Evolutionary conservation across 2,888 invertebrate species (phyloP), one percentile per base, ranked within the genome.

Genomic region (Pardosa pseudoannulata): DNA sequence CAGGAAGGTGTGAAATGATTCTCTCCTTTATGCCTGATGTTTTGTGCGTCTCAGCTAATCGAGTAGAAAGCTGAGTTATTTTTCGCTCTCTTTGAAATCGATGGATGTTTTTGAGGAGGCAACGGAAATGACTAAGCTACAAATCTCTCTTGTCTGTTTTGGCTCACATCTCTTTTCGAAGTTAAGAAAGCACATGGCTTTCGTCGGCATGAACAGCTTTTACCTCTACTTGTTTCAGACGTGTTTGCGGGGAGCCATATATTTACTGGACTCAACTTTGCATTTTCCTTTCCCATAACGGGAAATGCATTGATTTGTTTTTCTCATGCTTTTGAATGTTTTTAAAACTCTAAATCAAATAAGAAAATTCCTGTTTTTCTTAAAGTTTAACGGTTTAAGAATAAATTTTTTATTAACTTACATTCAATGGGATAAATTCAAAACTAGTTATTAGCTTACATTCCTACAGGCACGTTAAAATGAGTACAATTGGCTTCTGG

Each of bases 121-220:
- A 56, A 56, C 56, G 56, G 56, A 56, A 56, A 23, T 56, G 56
- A 56, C 56, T 56, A 56, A 56, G 65, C 32, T 31, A 32, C 65
- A 32, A 64, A 32, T 32, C 32, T 31, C 31, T 64, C 64, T 64
- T 64, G 64, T 64, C 64, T 65, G n/a, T 65, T 32, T 65, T 65
- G 32, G 65, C 65, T 65, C 31, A 31, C 16, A 31, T 7, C 31
- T 19, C 19, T 65, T 31, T 23, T 2, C 16, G 32, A 65, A 65
- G 5, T 56, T 31, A 31, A 19, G 65, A 29, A 32, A 2, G 65
- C 31, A 65, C n/a, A 65, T 65, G 31, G 19, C 65, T 31, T 31
- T 16, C 31, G n/a, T 6, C 56, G 56, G 3, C 56, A 23, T 19
- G 41, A 6, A 56, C 23, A 36, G 36, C 1, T 56, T 56, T 56